A percentile compares a stretch with the other conserved stretches of the same genome.
phyloP scores from a whole-genome alignment of 2,797 vertebrate species.

The Cuniculus paca region DNA sequence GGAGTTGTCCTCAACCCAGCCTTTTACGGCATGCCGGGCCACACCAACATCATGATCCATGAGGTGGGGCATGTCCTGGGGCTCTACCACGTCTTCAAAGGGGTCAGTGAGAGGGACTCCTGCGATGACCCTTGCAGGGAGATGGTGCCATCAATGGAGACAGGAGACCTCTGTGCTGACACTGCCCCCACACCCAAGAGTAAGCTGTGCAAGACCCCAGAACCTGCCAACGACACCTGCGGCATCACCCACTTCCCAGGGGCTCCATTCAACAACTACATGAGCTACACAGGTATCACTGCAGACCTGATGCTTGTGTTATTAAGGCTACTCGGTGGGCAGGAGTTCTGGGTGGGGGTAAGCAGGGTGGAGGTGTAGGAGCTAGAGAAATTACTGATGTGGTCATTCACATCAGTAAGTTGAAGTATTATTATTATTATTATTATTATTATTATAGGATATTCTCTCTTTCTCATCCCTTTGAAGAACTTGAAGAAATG shows the following conservation, averaged over 20 bases:
- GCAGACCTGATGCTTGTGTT: not conserved
- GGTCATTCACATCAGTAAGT: not conserved
- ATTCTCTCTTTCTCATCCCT: not conserved
- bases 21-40: conserved; percentile 94
- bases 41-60: conserved; percentile 98
- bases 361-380: no score
- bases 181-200: conserved; percentile 96
- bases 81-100: conserved; percentile 98
- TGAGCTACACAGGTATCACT: conserved; percentile 96
- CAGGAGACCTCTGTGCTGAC: conserved; percentile 97
- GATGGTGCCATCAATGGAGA: conserved; percentile 96
- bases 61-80: conserved; percentile 98
- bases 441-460: not conserved
- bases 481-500: conserved; percentile 31
- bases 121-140: conserved; percentile 98
- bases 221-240: conserved; percentile 94
- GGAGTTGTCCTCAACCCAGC: conserved; percentile 97
- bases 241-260: conserved; percentile 92
- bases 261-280: conserved; percentile 97
- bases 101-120: conserved; percentile 97
- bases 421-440: not conserved
- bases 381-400: not conserved
- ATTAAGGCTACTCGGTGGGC: accelerated
- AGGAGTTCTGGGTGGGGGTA: not conserved
- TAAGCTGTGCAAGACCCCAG: conserved; percentile 95